Evolutionary conservation across 2,113 vertebrate genomes (phyloP), one percentile per base, ranked within the genome.

Genomic region (Malaclemys terrapin): DNA sequence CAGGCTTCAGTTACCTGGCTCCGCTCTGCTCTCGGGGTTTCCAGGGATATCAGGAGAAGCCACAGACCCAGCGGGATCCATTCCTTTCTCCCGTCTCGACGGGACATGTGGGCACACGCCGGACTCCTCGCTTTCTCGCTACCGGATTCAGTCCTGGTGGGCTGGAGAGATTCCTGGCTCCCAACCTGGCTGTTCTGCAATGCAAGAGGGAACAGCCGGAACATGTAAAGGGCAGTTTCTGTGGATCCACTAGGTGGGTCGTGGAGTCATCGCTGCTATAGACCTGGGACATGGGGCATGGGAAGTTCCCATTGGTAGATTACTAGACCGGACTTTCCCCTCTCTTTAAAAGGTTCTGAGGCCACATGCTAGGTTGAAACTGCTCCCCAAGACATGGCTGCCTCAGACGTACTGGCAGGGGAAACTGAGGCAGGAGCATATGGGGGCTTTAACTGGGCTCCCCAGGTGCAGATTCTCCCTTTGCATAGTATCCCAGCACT

Each of bases 81-180:
- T n/a, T 69, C 16, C 20, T 19, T 69, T 20, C 35, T n/a, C 35
- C 10, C 16, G 35, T 69, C 65, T 20, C 65, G 5, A 8, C 2
- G 9, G 35, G 65, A 38, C 35, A 38, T 4, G 1, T 1, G 17
- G 65, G n/a, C 35, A 38, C 7, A 0, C 2, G 2, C 65, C 5
- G 17, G 35, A 2, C 35, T 5, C 35, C 17, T 69, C 19, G 16
- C 16, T 69, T 17, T 69, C 35, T 19, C 2, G 14, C 35, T 20
- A 45, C 45, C 38, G 35, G 65, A n/a, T 4, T 38, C 65, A 9
- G 35, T 10, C 35, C 35, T 2, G 19, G 4, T 69, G 17, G 4
- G 14, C 27, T 59, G 57, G 57, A 59, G 57, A 59, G 27, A 31
- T 31, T 59, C 27, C 57, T 59, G 57, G 13, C 57, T 13, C 27